Base-by-base conservation (phyloP, 2,113 vertebrate genomes). In the Phainopepla nitens region DNA sequence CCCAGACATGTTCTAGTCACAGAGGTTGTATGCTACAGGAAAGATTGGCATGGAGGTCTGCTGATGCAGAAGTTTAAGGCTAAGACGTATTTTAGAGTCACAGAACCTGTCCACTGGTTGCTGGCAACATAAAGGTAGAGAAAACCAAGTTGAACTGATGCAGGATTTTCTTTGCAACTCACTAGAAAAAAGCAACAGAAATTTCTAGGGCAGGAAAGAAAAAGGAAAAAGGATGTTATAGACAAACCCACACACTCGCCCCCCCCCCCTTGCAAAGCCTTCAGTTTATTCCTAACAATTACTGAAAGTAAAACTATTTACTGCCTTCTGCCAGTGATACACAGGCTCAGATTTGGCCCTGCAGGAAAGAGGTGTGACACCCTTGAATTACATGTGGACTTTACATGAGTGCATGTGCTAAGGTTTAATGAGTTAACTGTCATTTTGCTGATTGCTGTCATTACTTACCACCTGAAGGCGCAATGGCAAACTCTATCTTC, bases 401-500 rank as follows among this genome's bases (percentile, higher is more conserved):
- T 27, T 13, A 16, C 10, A 27, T 1, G 13, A 61, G 4, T 29
- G 82, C n/a, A 22, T 1, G 0, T 42, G 12, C 10, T 54, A 31
- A 49, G 25, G 25, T 62, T 64, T 82, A 51, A 68, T 45, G 53
- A 60, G 51, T 56, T 61, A 73, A n/a, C 23, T 92, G 49, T 39
- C 31, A 51, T 45, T 89, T 80, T 72, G n/a, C 15, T 3, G 5
- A 27, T 61, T 42, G 39, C 11, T 56, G 33, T 45, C 19, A 56
- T 56, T 70, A 65, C 15, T 60, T 50, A 47, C 7, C 28, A 82
- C 39, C 54, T 53, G 50, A 73, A 76, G 57, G 51, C 29, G 41
- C 0, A 2, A 12, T 27, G 36, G 39, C 44, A 60, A 33, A 36
- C 23, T 36, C 0, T 25, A 31, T 62, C 36, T 75, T 45, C n/a